Evolutionary conservation across 2,888 invertebrate species (phyloP).

Genomic region (Lamproptera curius): DNA sequence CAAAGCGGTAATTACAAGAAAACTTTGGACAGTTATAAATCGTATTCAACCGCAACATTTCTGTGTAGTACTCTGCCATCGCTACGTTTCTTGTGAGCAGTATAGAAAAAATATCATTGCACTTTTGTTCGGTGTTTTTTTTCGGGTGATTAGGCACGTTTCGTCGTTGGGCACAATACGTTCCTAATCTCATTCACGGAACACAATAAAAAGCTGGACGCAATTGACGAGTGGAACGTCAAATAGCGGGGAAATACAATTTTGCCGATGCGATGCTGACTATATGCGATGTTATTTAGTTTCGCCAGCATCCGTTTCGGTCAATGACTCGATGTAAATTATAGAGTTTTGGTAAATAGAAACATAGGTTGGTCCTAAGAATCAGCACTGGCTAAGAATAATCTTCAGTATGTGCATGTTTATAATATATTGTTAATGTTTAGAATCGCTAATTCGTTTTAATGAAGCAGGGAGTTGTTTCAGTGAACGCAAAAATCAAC

Average conservation of each 20-base stretch:
- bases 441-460: no score
- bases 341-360: background rate
- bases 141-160: constrained; percentile 12
- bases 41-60: constrained; percentile 7
- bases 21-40: constrained; percentile 12
- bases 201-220: constrained; percentile 5
- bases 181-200: background rate
- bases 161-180: constrained; percentile 2
- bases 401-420: no score
- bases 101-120: constrained; percentile 4
- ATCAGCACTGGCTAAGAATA: no score
- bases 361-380: no score
- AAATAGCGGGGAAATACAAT: background rate
- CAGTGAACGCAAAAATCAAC: no score
- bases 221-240: background rate
- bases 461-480: no score
- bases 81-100: constrained; percentile 1
- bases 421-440: no score
- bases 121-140: constrained; percentile 11
- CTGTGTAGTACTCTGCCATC: constrained; percentile 1
- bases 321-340: background rate
- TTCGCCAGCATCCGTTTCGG: background rate
- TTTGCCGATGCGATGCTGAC: background rate
- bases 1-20: constrained; percentile 9
- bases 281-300: background rate